Evolutionary conservation across 2,888 invertebrate species (phyloP), one percentile per base, ranked within the genome.

Genomic region (Acleris cristana): DNA sequence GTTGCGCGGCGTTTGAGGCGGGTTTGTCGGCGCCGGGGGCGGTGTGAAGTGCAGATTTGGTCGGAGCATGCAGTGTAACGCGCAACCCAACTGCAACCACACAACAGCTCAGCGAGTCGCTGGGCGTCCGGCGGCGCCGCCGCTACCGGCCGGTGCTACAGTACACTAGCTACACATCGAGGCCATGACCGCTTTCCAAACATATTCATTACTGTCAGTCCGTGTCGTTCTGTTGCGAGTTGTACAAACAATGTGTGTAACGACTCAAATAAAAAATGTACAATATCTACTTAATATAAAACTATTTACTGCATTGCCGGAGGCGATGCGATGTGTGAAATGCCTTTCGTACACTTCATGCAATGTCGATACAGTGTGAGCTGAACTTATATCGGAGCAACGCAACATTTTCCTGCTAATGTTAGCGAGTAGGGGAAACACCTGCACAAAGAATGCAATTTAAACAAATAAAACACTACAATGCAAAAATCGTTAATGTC

Each of bases 11-110:
- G 92, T 91, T 90, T 89, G 91, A 87, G 88, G 92, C 88, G 85
- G 93, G 85, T 87, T 89, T 91, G 90, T 91, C 90, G 88, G 89
- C 92, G 89, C 91, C 89, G 92, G 92, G 87, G 93, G 92, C 92
- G 92, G 92, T 89, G 93, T 89, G 89, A 85, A 86, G 91, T 89
- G 92, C 79, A 87, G 92, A 87, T 92, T 91, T 91, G 94, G 94
- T 94, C 94, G 96, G 96, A 95, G 96, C 96, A 96, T 96, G 96
- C 95, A 96, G 96, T 95, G 96, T 96, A 95, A 96, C 96, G 95
- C 96, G 96, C 95, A 96, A 96, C 95, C 96, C 96, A 95, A 96
- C 96, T 97, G 96, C 95, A 96, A 96, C 95, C 95, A 94, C 94
- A 92, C 90, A 92, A 90, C 88, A 90, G 87, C 90, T 91, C 90